phyloP scores from a whole-genome alignment of 2,888 invertebrate species.

The Eupithecia centaureata region DNA sequence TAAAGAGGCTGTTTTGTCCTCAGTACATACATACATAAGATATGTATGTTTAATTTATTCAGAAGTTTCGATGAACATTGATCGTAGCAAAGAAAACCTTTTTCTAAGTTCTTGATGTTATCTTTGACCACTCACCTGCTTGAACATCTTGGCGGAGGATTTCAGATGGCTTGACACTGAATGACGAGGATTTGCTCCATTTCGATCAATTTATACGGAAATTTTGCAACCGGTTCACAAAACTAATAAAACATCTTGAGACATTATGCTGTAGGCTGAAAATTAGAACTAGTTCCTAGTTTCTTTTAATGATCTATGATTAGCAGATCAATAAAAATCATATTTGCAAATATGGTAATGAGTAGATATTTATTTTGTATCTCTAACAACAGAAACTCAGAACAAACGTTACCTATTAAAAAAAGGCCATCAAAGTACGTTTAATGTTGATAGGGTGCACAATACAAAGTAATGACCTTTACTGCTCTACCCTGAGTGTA shows the following conservation, averaged over 20 bases:
- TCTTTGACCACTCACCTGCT: constrained; percentile 49
- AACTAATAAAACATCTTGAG: constrained; percentile 17
- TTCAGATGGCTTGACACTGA: constrained; percentile 40
- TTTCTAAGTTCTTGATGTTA: background rate
- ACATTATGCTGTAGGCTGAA: background rate
- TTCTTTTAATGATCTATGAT: background rate
- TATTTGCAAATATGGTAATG: background rate
- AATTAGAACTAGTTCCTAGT: background rate
- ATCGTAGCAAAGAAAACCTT: background rate
- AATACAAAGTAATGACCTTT: background rate
- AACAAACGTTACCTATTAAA: background rate
- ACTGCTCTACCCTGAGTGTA: background rate
- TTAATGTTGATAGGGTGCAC: no score
- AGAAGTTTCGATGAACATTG: background rate
- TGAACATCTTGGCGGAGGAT: constrained; percentile 53
- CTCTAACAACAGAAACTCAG: background rate
- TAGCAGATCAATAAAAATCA: no score
- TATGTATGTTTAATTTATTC: background rate
- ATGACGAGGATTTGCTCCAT: constrained; percentile 39
- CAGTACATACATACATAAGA: background rate
- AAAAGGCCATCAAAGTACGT: no score
- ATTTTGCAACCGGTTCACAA: constrained; percentile 35
- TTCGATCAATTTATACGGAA: constrained; percentile 35
- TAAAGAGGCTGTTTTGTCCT: background rate
- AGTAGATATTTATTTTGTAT: background rate